A percentile compares a stretch with the other conserved stretches of the same genome.
Evolutionary conservation across 1,140 invertebrate species (phyloP).

Genomic region (Tyrophagus putrescentiae): DNA sequence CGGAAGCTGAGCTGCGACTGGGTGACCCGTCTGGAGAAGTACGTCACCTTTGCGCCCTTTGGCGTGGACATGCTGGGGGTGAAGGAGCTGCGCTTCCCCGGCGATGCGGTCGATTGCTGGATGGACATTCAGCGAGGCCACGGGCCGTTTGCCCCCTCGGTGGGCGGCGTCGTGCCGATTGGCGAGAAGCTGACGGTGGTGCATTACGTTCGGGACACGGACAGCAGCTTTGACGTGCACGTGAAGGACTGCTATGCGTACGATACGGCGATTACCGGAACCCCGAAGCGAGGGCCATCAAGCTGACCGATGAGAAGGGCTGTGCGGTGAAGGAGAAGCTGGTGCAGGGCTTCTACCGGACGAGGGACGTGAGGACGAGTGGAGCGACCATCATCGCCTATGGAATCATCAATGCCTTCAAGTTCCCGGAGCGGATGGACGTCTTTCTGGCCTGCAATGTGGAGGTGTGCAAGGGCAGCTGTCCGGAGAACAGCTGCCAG

Average conservation of each 20-base stretch:
- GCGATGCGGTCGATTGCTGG: conserved; percentile 60
- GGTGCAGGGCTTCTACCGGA: conserved; percentile 64
- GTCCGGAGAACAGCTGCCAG: conserved; percentile 23
- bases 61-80: conserved; percentile 63
- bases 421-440: conserved; percentile 74
- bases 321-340: conserved; percentile 66
- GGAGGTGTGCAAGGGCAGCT: conserved; percentile 51
- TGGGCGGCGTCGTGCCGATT: conserved; percentile 61
- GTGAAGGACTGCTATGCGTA: conserved; percentile 54
- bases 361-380: conserved; percentile 50
- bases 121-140: conserved; percentile 58
- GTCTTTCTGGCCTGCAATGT: conserved; percentile 67
- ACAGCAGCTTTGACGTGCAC: conserved; percentile 50
- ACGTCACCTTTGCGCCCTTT: conserved; percentile 34
- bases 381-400: conserved; percentile 62
- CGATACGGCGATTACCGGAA: conserved; percentile 39
- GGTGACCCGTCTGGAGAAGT: conserved; percentile 14
- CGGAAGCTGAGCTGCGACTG: conserved; percentile 32
- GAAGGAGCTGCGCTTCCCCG: conserved; percentile 62
- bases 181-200: conserved; percentile 67
- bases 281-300: conserved; percentile 41
- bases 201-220: conserved; percentile 58
- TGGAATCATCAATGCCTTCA: conserved; percentile 66
- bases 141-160: conserved; percentile 56
- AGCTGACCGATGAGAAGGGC: conserved; percentile 51